Evolutionary conservation across 2,113 vertebrate genomes (phyloP), one percentile per base, ranked within the genome.

Genomic region (Papio anubis): DNA sequence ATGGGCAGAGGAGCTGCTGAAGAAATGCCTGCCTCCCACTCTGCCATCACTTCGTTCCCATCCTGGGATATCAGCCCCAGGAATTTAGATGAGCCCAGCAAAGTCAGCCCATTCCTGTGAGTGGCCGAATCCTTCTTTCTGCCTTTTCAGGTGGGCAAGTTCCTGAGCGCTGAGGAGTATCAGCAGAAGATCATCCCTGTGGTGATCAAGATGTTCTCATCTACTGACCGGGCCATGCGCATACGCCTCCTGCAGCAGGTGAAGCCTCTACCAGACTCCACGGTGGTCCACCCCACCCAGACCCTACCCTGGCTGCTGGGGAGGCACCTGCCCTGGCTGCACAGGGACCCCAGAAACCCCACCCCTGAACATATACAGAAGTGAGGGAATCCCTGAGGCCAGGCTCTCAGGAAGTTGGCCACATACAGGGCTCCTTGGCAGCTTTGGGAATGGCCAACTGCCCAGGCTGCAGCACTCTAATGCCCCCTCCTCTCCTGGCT

Each of bases 151-250:
- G 99, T 99, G 93, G 99, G 99, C 32, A 99, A 99, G 97, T 99
- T 99, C 94, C 98, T 99, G 61, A 99, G 98, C 2, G 97, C 99
- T 0, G 99, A 99, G 66, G 99, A 99, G 97, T 99, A 99, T 97
- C 99, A 99, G 92, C 99, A 99, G 98, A 99, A 99, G 97, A 99
- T 99, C 97, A 99, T 99, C 89, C 99, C 99, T 0, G 99, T 99
- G 3, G 99, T 99, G 3, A 99, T 99, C 32, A 99, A 99, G 98
- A 99, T 99, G 99, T 99, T 99, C 97, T 99, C 99, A 4, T 99
- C 99, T 72, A 99, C 99, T 0, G 99, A 99, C 98, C 98, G 99
- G 25, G 99, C 99, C 80, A 99, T 99, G 99, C 99, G 99, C 88
- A 99, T 99, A 98, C 99, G 99, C 85, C 98, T 99, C 73, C 98